Conservation (phyloP, 2,888 invertebrate genomes). For the Criorhina ranunculi region DNA sequence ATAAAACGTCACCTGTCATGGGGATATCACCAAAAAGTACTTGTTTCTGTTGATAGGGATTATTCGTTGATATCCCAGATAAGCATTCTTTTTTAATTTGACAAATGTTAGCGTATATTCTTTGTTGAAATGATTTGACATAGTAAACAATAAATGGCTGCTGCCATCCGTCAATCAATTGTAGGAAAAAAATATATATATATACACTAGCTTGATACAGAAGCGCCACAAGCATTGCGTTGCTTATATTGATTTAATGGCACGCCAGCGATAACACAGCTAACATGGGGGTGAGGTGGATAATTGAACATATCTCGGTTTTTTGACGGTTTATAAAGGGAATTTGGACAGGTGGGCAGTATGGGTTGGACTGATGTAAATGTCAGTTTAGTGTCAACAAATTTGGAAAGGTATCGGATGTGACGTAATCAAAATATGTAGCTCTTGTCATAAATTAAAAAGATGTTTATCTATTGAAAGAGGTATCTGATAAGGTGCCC, state of each 20-base stretch:
- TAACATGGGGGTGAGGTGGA: not conserved
- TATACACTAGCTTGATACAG: slow-evolving; percentile 13
- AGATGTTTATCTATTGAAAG: too few species aligned
- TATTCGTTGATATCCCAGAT: slow-evolving; percentile 9
- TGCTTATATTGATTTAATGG: slow-evolving; percentile 28
- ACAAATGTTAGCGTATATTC: slow-evolving; percentile 41
- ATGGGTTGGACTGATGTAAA: too few species aligned
- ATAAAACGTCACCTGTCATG: not conserved
- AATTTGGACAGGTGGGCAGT: too few species aligned
- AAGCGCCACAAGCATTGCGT: slow-evolving; percentile 33
- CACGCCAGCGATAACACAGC: slow-evolving; percentile 8
- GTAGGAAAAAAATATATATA: not conserved
- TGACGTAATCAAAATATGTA: too few species aligned
- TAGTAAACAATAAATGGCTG: slow-evolving; percentile 20
- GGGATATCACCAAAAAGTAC: not conserved
- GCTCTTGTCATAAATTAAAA: too few species aligned
- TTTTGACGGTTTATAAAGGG: too few species aligned
- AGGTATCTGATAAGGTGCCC: too few species aligned
- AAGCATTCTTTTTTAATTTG: slow-evolving; percentile 10
- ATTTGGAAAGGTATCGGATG: too few species aligned
- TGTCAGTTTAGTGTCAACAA: too few species aligned
- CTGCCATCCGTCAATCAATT: slow-evolving; percentile 38
- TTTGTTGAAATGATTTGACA: slow-evolving; percentile 34
- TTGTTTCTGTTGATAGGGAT: slow-evolving; percentile 8
- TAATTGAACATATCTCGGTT: not conserved